Evolutionary conservation across 1,140 invertebrate species (phyloP).

Genomic region (Triops cancriformis): DNA sequence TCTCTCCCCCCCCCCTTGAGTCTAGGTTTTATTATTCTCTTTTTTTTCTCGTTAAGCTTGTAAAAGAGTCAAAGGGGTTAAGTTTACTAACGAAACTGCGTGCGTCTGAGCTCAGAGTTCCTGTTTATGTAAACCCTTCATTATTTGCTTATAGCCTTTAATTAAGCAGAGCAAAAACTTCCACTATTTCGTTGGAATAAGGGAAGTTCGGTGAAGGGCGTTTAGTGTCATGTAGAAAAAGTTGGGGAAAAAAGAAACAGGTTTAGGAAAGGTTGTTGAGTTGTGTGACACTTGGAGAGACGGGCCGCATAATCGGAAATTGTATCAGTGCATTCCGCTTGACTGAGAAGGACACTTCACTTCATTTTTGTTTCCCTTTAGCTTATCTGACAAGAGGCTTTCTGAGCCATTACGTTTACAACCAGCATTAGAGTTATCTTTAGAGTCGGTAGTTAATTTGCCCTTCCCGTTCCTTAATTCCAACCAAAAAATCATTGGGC

Average conservation of each 20-base stretch:
- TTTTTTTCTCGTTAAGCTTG: not conserved
- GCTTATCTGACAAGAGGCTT: constrained; percentile 11
- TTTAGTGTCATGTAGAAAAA: not conserved
- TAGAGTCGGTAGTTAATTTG: not conserved
- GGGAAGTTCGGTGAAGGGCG: too few species aligned
- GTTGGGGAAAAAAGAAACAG: not conserved
- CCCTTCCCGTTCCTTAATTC: not conserved
- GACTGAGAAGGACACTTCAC: not conserved
- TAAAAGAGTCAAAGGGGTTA: too few species aligned
- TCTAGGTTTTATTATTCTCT: not conserved
- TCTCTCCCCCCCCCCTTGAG: not conserved
- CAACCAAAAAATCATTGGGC: not conserved
- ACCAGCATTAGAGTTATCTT: not conserved
- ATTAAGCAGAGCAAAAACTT: not conserved
- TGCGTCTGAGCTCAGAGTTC: not conserved
- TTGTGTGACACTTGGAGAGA: not conserved
- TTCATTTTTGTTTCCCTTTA: not conserved
- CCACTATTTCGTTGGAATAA: not conserved
- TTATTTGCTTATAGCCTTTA: constrained; percentile 11
- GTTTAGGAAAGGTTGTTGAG: too few species aligned
- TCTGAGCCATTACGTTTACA: not conserved
- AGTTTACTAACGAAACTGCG: too few species aligned
- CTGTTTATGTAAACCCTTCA: not conserved
- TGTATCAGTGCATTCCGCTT: not conserved
- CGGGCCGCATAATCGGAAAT: not conserved